A percentile compares a stretch with the other conserved stretches of the same genome.
phyloP scores from a whole-genome alignment of 2,113 vertebrate species.

The Deroptyus accipitrinus region DNA sequence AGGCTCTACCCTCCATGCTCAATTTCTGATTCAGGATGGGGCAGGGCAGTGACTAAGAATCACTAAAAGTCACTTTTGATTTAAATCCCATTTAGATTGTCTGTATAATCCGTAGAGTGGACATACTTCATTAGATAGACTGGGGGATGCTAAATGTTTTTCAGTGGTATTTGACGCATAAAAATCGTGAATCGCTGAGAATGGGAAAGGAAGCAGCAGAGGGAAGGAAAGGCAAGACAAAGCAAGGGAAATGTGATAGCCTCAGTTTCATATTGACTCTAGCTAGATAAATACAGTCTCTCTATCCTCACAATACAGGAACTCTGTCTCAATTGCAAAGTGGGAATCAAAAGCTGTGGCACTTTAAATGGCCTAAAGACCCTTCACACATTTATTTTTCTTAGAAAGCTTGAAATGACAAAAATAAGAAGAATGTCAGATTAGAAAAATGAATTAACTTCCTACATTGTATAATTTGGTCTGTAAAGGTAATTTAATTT shows the following conservation, averaged over 20 bases:
- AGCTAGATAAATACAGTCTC: neutral
- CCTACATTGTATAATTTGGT: neutral
- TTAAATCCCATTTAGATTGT: neutral
- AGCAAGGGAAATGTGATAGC: neutral
- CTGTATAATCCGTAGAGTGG: neutral
- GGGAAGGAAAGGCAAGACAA: too few relatives aligned
- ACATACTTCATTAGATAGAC: neutral
- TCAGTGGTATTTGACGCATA: neutral
- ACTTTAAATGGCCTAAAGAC: neutral
- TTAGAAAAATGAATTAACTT: neutral
- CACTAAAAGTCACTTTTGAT: neutral
- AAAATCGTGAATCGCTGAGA: neutral
- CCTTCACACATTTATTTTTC: neutral
- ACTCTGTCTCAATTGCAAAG: neutral
- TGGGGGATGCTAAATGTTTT: neutral
- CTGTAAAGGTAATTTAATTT: neutral
- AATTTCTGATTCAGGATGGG: neutral
- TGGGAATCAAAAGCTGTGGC: neutral
- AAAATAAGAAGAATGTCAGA: neutral
- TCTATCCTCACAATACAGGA: neutral
- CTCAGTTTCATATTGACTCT: neutral
- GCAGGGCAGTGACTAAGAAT: neutral
- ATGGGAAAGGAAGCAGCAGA: neutral
- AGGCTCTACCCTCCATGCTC: fast-evolving
- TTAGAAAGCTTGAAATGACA: neutral